Conservation (phyloP, 2,113 vertebrate species). For the Lethenteron camtschaticum region DNA sequence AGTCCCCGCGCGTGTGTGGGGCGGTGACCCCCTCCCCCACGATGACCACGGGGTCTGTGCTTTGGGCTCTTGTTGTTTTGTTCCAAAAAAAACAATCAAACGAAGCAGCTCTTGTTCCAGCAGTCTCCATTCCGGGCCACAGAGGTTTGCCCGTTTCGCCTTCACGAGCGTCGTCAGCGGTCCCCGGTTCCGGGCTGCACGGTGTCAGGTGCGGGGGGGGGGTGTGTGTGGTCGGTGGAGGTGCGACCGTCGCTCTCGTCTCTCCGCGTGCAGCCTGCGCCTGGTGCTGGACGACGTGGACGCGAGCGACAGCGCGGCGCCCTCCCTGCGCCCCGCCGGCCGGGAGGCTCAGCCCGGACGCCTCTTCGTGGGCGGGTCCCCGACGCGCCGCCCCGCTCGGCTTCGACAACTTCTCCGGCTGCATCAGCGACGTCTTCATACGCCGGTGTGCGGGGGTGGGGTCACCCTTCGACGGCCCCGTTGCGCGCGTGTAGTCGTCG, state of each 20-base stretch:
- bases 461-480: background rate
- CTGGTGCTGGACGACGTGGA: constrained; percentile 8
- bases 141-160: background rate
- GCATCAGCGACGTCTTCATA: constrained; percentile 62
- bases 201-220: constrained; percentile 11
- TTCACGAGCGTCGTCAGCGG: background rate
- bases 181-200: background rate
- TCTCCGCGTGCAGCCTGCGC: constrained; percentile 5
- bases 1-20: too few species aligned
- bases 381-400: fast-evolving
- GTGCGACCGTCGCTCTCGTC: background rate
- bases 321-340: background rate
- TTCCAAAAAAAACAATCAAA: too few species aligned
- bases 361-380: constrained; percentile 40
- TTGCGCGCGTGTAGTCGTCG: background rate
- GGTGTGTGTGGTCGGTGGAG: background rate
- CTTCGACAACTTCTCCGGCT: constrained; percentile 51
- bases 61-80: too few species aligned
- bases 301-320: constrained; percentile 4
- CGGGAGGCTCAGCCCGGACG: constrained; percentile 11
- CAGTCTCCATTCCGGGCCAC: background rate
- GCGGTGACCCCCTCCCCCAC: too few species aligned
- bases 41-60: too few species aligned
- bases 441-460: constrained; percentile 26
- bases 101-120: background rate